Base-by-base conservation (phyloP, 30 jellyfish, hydroid and myxozoan genomes). In the Phacellophora camtschatica region DNA sequence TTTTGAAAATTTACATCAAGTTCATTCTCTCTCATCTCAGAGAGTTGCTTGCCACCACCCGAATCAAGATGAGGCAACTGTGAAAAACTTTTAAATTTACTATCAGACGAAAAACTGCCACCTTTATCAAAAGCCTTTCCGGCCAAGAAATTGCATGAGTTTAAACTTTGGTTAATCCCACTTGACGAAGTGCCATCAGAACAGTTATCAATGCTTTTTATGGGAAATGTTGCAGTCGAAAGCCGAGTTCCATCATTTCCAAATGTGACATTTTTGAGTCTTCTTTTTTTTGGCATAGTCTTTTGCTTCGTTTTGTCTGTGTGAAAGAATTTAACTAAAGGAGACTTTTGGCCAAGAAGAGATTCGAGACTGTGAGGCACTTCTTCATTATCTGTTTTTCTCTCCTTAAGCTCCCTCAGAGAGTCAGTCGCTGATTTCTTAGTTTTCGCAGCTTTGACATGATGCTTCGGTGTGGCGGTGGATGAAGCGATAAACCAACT, bases 191-290 rank as follows among this genome's bases (percentile, higher is more conserved):
- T n/a, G n/a, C n/a, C n/a, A n/a, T n/a, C n/a, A n/a, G n/a, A n/a
- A n/a, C n/a, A n/a, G n/a, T n/a, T n/a, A n/a, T n/a, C n/a, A n/a
- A n/a, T n/a, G n/a, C n/a, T n/a, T n/a, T n/a, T n/a, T n/a, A n/a
- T n/a, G n/a, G n/a, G n/a, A 35, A 13, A 22, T 8, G 42, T 57
- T 15, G 71, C 63, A 35, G 4, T 33, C 10, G 81, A n/a, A 13
- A 5, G 35, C 45, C 18, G 15, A 42, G 25, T 25, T 29, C 3
- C 63, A 66, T n/a, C 39, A 1, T 24, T 20, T 8, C 63, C 16
- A 34, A 23, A 61, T 9, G 86, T 46, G 24, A 76, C 88, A 39
- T 76, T 76, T 56, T 76, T 76, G 31, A 76, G 15, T 45, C 88
- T 34, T 16, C 88, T 28, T 45, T 46, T 76, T 42, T 53, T 76